Conservation (phyloP, 1,140 invertebrate genomes). For the Halyomorpha halys region DNA sequence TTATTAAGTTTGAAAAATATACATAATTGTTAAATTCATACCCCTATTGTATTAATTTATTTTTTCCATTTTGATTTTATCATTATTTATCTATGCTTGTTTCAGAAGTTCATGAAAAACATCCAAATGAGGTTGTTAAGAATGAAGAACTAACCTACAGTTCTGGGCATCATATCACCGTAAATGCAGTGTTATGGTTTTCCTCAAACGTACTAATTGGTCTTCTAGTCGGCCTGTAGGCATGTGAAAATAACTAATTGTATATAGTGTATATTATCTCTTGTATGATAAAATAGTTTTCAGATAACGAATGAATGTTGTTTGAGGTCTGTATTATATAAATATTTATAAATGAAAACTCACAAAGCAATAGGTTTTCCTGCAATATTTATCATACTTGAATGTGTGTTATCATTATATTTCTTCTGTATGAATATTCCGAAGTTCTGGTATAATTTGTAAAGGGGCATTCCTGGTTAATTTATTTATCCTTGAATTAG, state of each 20-base stretch:
- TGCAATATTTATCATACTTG: constrained; percentile 13
- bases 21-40: too few relatives aligned
- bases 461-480: too few relatives aligned
- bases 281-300: constrained; percentile 26
- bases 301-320: constrained; percentile 14
- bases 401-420: constrained; percentile 7
- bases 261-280: constrained; percentile 27
- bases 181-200: constrained; percentile 16
- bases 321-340: constrained; percentile 19
- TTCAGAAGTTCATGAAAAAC: constrained; percentile 73
- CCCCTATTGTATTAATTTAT: too few relatives aligned
- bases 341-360: constrained; percentile 17
- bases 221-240: constrained; percentile 28
- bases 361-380: constrained; percentile 13
- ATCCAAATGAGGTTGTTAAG: constrained; percentile 84
- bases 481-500: too few relatives aligned
- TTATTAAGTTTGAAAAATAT: too few relatives aligned
- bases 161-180: constrained; percentile 28
- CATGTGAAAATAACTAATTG: constrained; percentile 22
- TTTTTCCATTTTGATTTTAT: too few relatives aligned
- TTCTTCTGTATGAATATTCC: background rate
- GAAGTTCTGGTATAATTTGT: constrained; percentile 1
- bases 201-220: constrained; percentile 20
- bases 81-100: constrained; percentile 34
- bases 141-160: constrained; percentile 79